phyloP scores from a whole-genome alignment of 37 sponge, comb jelly and placozoan species.

The Diacarnus erythraeanus region DNA sequence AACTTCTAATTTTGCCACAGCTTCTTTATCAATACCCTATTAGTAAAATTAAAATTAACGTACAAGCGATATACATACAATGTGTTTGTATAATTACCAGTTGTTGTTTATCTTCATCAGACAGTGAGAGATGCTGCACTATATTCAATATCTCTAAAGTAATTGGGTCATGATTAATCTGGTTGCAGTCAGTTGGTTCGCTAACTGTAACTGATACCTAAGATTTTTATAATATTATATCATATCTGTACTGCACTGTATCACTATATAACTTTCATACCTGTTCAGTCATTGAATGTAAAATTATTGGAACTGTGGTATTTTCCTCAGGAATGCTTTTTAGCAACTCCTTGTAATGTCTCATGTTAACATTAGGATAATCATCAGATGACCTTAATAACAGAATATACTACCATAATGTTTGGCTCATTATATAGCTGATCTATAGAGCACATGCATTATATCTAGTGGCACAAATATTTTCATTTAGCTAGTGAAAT shows the following conservation, averaged over 20 bases:
- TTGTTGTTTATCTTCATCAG: not conserved
- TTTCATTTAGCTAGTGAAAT: too few species aligned
- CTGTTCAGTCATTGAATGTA: constrained; percentile 89
- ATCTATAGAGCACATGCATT: too few species aligned
- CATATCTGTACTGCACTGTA: not conserved
- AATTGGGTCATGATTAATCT: not conserved
- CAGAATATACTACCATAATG: too few species aligned
- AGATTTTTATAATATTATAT: not conserved
- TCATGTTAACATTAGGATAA: constrained; percentile 50
- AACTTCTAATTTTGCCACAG: not conserved
- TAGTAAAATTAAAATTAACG: not conserved
- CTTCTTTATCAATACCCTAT: not conserved
- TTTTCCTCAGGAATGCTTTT: constrained; percentile 65
- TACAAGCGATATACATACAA: too few species aligned
- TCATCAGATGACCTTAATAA: too few species aligned
- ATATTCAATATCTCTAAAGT: not conserved
- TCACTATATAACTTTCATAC: constrained; percentile 27
- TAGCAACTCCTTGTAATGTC: constrained; percentile 69
- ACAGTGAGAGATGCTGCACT: not conserved
- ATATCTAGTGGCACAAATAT: too few species aligned
- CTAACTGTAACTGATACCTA: not conserved
- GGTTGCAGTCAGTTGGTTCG: not conserved
- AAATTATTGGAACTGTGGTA: constrained; percentile 50
- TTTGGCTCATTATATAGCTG: too few species aligned
- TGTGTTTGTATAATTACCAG: not conserved